A percentile compares a stretch with the other conserved stretches of the same genome.
Evolutionary conservation across 2,888 invertebrate species (phyloP).

Genomic region (Drosophila neotestacea): DNA sequence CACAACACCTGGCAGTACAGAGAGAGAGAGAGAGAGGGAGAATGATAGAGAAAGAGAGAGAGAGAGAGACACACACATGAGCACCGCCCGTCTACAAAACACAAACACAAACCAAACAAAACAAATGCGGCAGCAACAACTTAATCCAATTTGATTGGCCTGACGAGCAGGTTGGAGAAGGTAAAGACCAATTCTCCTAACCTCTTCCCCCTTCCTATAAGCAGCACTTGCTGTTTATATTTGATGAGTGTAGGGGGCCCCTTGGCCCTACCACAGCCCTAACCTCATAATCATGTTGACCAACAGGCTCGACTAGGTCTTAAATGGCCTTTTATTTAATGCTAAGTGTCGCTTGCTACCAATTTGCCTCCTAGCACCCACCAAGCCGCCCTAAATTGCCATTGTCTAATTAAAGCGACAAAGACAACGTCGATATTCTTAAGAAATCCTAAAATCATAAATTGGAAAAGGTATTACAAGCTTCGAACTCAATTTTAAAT

Average conservation of each 20-base stretch:
- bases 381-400: not conserved
- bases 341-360: slow-evolving; percentile 60
- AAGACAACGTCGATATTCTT: slow-evolving; percentile 37
- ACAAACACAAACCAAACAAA: slow-evolving; percentile 35
- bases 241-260: slow-evolving; percentile 32
- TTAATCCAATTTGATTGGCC: slow-evolving; percentile 76
- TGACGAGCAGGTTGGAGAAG: slow-evolving; percentile 30
- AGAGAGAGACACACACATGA: not conserved
- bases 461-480: slow-evolving; percentile 20
- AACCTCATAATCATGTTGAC: slow-evolving; percentile 52
- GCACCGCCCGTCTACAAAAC: slow-evolving; percentile 7
- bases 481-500: slow-evolving; percentile 23
- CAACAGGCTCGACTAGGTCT: slow-evolving; percentile 45
- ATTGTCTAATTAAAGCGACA: slow-evolving; percentile 53
- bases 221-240: slow-evolving; percentile 40
- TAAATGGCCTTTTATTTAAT: slow-evolving; percentile 74
- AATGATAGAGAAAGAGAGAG: too few species aligned
- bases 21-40: not conserved
- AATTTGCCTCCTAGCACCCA: not conserved
- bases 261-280: too few species aligned
- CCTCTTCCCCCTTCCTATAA: not conserved
- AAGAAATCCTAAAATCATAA: slow-evolving; percentile 34
- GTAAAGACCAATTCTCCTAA: not conserved
- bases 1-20: slow-evolving; percentile 29
- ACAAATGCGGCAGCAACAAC: slow-evolving; percentile 65